phyloP scores from a whole-genome alignment of 2,113 vertebrate species.

The Plectropomus leopardus region DNA sequence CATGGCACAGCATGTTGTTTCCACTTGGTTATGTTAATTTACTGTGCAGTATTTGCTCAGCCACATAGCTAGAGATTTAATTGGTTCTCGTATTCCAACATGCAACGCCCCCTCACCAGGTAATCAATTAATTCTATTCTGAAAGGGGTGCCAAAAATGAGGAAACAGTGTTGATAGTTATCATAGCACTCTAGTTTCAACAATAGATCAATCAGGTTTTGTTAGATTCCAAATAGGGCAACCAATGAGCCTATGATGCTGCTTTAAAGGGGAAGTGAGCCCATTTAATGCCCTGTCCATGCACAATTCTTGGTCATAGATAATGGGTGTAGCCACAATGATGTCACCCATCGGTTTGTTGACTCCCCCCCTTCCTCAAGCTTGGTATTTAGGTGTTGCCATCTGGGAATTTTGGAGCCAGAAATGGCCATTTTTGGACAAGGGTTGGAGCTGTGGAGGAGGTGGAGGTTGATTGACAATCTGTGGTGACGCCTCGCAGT shows the following conservation, averaged over 20 bases:
- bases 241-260: not conserved
- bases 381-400: too few species aligned
- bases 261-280: not conserved
- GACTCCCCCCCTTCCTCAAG: too few species aligned
- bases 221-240: not conserved
- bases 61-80: conserved; percentile 24
- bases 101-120: not conserved
- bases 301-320: too few species aligned
- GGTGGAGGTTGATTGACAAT: too few species aligned
- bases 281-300: not conserved
- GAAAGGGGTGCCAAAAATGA: not conserved
- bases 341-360: too few species aligned
- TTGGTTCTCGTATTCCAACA: conserved; percentile 34
- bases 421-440: too few species aligned
- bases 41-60: conserved; percentile 30
- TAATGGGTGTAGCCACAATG: too few species aligned
- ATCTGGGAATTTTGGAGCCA: too few species aligned
- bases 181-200: not conserved
- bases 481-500: too few species aligned
- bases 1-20: conserved; percentile 25
- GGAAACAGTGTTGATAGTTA: not conserved
- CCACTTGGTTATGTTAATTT: conserved; percentile 28
- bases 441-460: too few species aligned
- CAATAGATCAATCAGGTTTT: not conserved
- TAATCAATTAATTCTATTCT: conserved; percentile 28